These are phyloP conservation scores for Pseudopodoces humilis DNA, from an alignment of 2,113 vertebrate species.

Conservation along the genomic window DNA sequence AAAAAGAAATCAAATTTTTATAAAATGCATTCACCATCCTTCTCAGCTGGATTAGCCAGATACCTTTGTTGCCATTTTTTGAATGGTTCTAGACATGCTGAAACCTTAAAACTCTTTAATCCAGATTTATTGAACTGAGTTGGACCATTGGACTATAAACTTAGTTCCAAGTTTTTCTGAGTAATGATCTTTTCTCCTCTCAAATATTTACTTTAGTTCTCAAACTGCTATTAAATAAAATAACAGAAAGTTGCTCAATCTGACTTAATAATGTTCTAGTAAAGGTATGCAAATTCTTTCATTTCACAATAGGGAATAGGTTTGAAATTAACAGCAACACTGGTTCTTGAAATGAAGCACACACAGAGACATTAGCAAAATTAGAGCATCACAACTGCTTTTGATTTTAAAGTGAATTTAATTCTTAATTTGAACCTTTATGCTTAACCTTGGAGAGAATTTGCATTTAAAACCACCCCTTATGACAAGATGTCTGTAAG, in stretches of 20 bases:
- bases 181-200: background rate
- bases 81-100: background rate
- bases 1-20: background rate
- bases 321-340: background rate
- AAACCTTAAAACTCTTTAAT: background rate
- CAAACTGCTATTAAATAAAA: background rate
- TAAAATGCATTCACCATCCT: background rate
- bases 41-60: background rate
- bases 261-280: background rate
- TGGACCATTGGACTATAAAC: background rate
- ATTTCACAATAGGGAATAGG: background rate
- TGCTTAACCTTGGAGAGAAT: background rate
- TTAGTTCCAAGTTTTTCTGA: background rate
- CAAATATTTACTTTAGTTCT: background rate
- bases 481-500: background rate
- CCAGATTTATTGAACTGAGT: background rate
- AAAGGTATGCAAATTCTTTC: background rate
- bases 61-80: background rate
- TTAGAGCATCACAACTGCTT: background rate
- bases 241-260: background rate
- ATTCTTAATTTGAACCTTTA: background rate
- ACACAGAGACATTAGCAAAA: background rate
- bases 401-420: background rate
- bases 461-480: background rate
- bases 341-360: background rate